Evolutionary conservation across 1,140 invertebrate species (phyloP).

Genomic region (Doryteuthis pealeii): DNA sequence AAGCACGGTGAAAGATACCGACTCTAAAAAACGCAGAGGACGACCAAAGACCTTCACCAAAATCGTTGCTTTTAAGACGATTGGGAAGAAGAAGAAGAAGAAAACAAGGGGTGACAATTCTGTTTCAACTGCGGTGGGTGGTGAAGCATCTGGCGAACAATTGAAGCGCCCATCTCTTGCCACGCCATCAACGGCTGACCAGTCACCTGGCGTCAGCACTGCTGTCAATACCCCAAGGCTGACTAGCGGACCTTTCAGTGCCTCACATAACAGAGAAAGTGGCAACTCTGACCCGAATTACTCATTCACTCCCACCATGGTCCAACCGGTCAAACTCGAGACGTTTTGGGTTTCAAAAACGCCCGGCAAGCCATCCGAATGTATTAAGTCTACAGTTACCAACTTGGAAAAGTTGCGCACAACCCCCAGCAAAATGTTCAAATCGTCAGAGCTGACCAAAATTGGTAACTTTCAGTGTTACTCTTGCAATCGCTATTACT

Average conservation of each 20-base stretch:
- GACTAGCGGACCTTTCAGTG: not conserved
- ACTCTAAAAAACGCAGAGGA: not conserved
- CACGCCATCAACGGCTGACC: no score
- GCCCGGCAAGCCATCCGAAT: constrained; percentile 2
- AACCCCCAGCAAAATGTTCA: not conserved
- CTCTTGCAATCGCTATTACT: not conserved
- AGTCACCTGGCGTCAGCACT: not conserved
- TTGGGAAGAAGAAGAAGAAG: not conserved
- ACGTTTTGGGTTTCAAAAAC: constrained; percentile 4
- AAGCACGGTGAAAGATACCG: not conserved
- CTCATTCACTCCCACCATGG: not conserved
- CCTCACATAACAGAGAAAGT: not conserved
- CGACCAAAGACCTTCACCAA: not conserved
- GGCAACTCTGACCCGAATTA: not conserved
- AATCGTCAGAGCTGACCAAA: not conserved
- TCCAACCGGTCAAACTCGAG: not conserved
- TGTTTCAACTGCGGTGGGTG: not conserved
- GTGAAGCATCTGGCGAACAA: not conserved
- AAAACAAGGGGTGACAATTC: no score
- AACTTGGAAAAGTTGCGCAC: not conserved
- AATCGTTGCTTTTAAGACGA: not conserved
- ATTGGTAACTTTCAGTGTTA: constrained; percentile 8
- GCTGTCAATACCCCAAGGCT: not conserved
- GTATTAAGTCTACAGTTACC: not conserved
- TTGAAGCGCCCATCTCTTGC: no score